These are phyloP conservation scores for Haplotaxodon microlepis DNA, from an alignment of 2,113 vertebrate species.

Conservation along the genomic window DNA sequence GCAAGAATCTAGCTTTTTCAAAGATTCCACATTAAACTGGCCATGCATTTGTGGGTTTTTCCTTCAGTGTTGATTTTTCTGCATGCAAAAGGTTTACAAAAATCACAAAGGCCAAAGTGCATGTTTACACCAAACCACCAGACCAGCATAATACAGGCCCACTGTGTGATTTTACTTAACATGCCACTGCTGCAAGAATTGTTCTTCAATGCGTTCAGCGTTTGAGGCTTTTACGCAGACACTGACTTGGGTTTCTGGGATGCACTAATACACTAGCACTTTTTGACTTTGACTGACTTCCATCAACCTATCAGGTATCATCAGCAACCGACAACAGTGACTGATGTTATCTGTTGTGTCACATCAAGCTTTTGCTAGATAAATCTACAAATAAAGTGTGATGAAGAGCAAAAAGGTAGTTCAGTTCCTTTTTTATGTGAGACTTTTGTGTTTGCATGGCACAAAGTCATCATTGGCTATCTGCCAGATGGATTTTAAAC, in stretches of 20 bases:
- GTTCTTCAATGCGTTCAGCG: accelerated
- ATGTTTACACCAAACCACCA: neutral
- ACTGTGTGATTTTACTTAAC: neutral
- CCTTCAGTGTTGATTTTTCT: neutral
- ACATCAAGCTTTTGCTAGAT: neutral
- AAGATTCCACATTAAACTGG: neutral
- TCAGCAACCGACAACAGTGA: neutral
- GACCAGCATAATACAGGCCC: neutral
- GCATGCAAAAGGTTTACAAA: neutral
- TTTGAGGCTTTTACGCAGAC: neutral
- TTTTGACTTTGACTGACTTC: neutral
- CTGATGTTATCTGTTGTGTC: neutral
- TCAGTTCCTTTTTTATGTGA: neutral
- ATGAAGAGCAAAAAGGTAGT: neutral
- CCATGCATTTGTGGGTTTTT: neutral
- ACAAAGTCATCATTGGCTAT: neutral
- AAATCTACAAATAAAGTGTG: neutral
- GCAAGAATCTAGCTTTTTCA: neutral
- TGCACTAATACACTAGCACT: neutral
- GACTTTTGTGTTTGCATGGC: neutral
- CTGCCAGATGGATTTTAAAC: neutral
- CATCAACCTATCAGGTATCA: neutral
- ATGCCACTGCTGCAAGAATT: neutral
- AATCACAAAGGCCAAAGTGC: neutral
- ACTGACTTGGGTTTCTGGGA: neutral